Conservation (phyloP, 2,888 invertebrate genomes). For the Lasioglossum lativentre region DNA sequence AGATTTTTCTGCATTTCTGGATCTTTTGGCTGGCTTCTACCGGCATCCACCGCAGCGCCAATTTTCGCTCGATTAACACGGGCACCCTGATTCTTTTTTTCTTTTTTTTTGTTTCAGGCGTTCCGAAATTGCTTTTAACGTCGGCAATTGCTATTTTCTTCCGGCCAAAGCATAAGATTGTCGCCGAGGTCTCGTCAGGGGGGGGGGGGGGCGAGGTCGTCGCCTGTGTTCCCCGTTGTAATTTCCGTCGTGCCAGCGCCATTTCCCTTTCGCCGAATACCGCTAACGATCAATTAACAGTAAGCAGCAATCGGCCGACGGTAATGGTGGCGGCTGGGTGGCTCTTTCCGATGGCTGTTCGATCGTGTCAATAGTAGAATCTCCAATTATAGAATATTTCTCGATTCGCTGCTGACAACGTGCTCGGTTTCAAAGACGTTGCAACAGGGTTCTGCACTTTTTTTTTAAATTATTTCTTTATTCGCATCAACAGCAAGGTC, state of each 20-base stretch:
- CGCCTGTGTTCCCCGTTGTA: constrained; percentile 32
- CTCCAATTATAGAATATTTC: neutral
- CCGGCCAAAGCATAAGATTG: neutral
- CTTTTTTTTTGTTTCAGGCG: no score
- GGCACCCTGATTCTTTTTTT: neutral
- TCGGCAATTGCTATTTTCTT: constrained; percentile 6
- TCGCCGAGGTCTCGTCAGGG: neutral
- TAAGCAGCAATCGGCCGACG: constrained; percentile 46
- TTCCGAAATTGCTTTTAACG: neutral
- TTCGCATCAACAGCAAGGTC: no score
- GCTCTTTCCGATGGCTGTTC: neutral
- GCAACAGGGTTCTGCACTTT: neutral
- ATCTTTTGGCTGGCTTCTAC: neutral
- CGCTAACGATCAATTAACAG: constrained; percentile 65
- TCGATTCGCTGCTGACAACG: neutral
- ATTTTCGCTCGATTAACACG: neutral
- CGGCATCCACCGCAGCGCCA: neutral
- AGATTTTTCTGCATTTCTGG: neutral
- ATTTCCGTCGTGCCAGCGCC: constrained; percentile 49
- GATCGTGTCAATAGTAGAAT: constrained; percentile 1
- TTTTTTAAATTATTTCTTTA: no score
- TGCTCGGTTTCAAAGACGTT: no score
- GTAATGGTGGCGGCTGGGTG: neutral
- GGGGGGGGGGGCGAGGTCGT: neutral
- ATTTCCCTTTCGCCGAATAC: constrained; percentile 59